phyloP scores from a whole-genome alignment of 2,797 vertebrate species.

The Heterohyrax brucei region DNA sequence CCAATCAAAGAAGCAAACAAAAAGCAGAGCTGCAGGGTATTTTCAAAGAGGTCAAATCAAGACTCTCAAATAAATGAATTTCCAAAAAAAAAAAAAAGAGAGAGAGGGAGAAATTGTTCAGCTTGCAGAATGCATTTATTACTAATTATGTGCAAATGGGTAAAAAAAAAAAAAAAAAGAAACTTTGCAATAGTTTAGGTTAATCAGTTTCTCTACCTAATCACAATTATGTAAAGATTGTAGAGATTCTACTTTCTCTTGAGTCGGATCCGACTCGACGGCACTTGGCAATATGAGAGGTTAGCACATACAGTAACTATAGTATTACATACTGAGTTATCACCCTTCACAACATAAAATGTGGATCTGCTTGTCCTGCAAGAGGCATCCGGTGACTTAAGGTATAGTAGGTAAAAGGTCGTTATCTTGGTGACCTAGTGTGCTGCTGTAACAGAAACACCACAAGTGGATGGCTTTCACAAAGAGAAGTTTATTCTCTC shows the following conservation, averaged over 20 bases:
- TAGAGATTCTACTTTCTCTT: slow-evolving; percentile 21
- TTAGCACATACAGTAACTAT: not conserved
- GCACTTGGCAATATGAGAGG: not conserved
- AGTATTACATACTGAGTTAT: not conserved
- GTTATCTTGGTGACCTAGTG: no score
- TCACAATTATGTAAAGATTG: slow-evolving; percentile 48
- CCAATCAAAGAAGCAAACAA: slow-evolving; percentile 82
- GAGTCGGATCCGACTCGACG: no score
- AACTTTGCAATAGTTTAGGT: slow-evolving; percentile 48
- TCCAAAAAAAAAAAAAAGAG: slow-evolving; percentile 63
- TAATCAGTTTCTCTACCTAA: slow-evolving; percentile 70
- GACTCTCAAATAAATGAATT: slow-evolving; percentile 83
- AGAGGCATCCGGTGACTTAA: not conserved
- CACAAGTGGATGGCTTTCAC: no score
- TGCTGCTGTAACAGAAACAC: no score
- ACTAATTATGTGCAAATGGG: slow-evolving; percentile 73
- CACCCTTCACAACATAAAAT: rapidly evolving
- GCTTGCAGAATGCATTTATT: slow-evolving; percentile 78
- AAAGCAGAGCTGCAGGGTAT: slow-evolving; percentile 75
- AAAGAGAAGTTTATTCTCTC: no score
- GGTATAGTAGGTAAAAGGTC: rapidly evolving
- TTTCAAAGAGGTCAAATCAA: slow-evolving; percentile 86
- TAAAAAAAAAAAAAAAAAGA: slow-evolving; percentile 4
- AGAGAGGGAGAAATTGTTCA: not conserved
- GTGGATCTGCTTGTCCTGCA: not conserved